phyloP scores from a whole-genome alignment of 2,797 vertebrate genomes.

The Sphenodon punctatus region DNA sequence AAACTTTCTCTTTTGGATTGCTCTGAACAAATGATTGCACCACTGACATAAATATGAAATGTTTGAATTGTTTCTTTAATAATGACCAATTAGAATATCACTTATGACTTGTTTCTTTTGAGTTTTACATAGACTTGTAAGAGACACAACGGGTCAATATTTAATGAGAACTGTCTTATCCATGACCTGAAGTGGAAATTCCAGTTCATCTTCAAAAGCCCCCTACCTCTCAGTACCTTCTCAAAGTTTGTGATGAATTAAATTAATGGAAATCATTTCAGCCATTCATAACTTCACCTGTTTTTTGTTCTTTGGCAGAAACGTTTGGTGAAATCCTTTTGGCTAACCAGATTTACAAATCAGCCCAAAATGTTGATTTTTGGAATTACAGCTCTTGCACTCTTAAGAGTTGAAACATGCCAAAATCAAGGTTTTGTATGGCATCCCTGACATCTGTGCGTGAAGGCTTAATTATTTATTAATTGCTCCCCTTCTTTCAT shows the following conservation, averaged over 20 bases:
- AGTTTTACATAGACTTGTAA: not conserved
- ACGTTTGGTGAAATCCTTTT: not conserved
- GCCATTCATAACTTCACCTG: not conserved
- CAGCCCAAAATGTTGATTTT: not conserved
- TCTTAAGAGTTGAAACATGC: not conserved
- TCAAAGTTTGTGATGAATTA: not conserved
- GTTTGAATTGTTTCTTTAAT: not conserved
- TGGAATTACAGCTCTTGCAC: not conserved
- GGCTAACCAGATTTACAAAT: not conserved
- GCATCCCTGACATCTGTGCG: not conserved
- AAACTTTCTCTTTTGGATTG: not conserved
- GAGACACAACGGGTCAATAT: not conserved
- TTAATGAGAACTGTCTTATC: not conserved
- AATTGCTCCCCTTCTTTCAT: not conserved
- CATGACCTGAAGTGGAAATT: not conserved
- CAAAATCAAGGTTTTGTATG: conserved; percentile 3
- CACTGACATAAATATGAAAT: not conserved
- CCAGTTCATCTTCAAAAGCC: conserved; percentile 10
- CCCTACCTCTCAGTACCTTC: not conserved
- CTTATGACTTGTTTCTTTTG: not conserved
- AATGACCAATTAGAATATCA: not conserved
- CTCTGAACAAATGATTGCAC: not conserved
- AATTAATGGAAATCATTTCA: conserved; percentile 7
- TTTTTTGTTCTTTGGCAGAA: not conserved
- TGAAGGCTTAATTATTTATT: not conserved